Conservation (phyloP, 2,113 vertebrate species). For the Microcebus lehilahytsara region DNA sequence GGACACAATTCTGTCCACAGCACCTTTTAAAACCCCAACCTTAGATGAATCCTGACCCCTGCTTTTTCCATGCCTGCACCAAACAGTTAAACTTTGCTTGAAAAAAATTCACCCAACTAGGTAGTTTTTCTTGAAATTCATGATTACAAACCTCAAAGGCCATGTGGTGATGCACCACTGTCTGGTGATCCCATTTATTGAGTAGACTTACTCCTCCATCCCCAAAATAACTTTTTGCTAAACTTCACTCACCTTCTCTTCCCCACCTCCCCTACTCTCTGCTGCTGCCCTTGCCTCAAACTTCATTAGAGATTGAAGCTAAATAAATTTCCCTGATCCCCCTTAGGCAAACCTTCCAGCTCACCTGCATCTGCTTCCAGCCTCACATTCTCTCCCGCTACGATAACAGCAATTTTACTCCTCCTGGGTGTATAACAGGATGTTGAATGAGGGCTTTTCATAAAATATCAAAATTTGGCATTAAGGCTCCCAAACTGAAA, state of each 20-base stretch:
- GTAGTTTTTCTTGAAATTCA: conserved; percentile 29
- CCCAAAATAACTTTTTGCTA: background rate
- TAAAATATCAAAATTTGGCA: background rate
- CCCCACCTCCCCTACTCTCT: background rate
- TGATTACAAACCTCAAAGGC: background rate
- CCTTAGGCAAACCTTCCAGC: background rate
- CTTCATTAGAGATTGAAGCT: background rate
- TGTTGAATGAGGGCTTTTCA: background rate
- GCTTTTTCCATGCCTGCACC: background rate
- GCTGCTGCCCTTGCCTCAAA: background rate
- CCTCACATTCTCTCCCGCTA: background rate
- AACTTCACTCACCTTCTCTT: background rate
- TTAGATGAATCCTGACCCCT: background rate
- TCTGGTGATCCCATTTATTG: background rate
- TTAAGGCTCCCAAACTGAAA: background rate
- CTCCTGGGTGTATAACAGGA: background rate
- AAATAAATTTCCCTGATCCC: background rate
- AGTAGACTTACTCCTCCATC: background rate
- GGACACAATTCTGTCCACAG: background rate
- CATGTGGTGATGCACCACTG: background rate
- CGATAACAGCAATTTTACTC: background rate
- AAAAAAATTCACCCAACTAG: background rate
- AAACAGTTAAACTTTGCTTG: background rate
- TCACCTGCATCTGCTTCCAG: background rate
- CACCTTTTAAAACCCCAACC: background rate